Base-by-base conservation (phyloP, 2,797 vertebrate species). In the Crocidura indochinensis region DNA sequence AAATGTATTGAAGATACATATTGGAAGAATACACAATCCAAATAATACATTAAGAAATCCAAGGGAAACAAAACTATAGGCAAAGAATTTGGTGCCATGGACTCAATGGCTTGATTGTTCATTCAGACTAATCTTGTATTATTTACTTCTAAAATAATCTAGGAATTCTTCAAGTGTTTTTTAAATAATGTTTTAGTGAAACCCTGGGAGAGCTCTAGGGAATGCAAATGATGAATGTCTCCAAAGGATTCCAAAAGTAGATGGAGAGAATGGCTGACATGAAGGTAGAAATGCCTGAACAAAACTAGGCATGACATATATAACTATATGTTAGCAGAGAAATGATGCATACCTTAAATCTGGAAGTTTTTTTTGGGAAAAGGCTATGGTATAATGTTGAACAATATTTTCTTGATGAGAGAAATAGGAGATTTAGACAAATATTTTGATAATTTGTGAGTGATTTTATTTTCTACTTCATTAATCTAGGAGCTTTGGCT, bases 401-500 rank as follows among this genome's bases (percentile, higher is more conserved):
- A 51, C 64, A 53, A 4, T 90, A 29, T 93, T 93, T 86, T 22
- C 46, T 47, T 76, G 64, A 19, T 83, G 72, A 89, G 91, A 89
- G 65, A 68, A 90, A 88, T 72, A 90, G 72, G 56, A 87, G 47
- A 87, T 95, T 56, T 87, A 49, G 78, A 10, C 26, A 92, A 84
- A 84, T 78, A 84, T 89, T 91, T 87, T 78, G 72, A 77, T 46
- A 88, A 83, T 67, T 67, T 81, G 24, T 24, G 15, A 77, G 17
- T 72, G 60, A 20, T 92, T 91, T 91, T 92, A 68, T 82, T 94
- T 90, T 73, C 62, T 86, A 56, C 53, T 74, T 60, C 60, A 90
- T 92, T 94, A 76, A 87, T 90, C 62, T 67, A 24, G 26, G 62
- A 38, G 3, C 12, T 8, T 82, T 87, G 44, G 47, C 10, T 92